These are phyloP conservation scores for Coenonympha arcania DNA, from an alignment of 2,888 invertebrate genomes.

Conservation along the genomic window DNA sequence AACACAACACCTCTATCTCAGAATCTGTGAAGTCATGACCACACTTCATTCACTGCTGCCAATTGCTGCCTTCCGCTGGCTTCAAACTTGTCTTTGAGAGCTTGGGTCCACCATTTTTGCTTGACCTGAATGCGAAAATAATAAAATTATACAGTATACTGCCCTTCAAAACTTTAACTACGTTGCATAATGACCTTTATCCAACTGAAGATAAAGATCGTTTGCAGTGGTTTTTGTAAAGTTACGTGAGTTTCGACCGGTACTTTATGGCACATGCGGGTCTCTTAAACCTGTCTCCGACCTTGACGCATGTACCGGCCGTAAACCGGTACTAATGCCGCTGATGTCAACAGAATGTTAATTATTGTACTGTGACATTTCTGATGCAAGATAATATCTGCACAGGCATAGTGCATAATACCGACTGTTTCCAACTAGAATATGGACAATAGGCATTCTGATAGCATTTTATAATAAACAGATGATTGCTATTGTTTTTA, in stretches of 20 bases:
- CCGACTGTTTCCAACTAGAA: neutral
- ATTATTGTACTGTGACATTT: slow-evolving; percentile 29
- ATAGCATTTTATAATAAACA: no score
- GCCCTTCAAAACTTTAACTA: neutral
- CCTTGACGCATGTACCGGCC: slow-evolving; percentile 46
- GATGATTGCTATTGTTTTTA: no score
- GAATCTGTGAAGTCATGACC: no score
- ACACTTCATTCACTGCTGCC: no score
- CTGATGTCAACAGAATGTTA: slow-evolving; percentile 31
- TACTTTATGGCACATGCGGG: slow-evolving; percentile 13
- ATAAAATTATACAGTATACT: neutral
- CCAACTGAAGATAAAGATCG: neutral
- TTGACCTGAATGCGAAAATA: slow-evolving; percentile 3
- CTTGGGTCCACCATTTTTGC: no score
- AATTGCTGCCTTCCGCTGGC: no score
- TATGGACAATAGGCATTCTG: neutral
- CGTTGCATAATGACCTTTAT: neutral
- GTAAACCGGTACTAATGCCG: slow-evolving; percentile 38
- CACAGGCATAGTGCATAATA: neutral
- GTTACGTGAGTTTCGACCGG: slow-evolving; percentile 7
- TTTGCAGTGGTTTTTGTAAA: neutral
- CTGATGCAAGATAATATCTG: slow-evolving; percentile 2
- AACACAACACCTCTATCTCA: no score
- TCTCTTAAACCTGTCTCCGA: slow-evolving; percentile 52
- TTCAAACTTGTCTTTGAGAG: no score